A percentile compares a stretch with the other conserved stretches of the same genome.
Conservation (phyloP, 2,888 invertebrate genomes). For the Theristus sp. region DNA sequence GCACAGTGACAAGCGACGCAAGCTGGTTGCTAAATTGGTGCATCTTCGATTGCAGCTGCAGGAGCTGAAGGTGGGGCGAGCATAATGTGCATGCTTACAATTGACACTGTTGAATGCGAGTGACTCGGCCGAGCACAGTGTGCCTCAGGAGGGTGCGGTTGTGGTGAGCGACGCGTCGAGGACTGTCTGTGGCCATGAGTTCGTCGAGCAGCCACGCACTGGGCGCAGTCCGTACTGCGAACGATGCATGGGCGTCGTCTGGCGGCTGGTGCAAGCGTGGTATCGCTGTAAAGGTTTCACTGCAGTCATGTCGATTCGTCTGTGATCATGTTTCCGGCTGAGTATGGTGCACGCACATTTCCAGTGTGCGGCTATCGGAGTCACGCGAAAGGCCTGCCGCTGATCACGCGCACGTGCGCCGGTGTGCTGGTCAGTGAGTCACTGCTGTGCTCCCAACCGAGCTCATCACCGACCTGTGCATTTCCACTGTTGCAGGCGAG, state of each 20-base stretch:
- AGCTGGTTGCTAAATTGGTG: slow-evolving; percentile 66
- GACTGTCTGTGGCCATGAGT: slow-evolving; percentile 50
- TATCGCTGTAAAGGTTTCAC: slow-evolving; percentile 60
- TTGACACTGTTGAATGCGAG: too few species aligned
- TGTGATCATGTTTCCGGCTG: too few species aligned
- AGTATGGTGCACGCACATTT: too few species aligned
- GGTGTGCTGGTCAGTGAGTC: slow-evolving; percentile 44
- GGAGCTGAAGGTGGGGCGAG: slow-evolving; percentile 45
- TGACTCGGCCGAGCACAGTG: too few species aligned
- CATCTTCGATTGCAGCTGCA: slow-evolving; percentile 60
- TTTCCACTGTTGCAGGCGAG: neutral
- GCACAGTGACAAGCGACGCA: slow-evolving; percentile 37
- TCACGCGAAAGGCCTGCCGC: slow-evolving; percentile 69
- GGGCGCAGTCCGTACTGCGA: slow-evolving; percentile 61
- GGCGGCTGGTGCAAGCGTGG: slow-evolving; percentile 74
- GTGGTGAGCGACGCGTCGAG: slow-evolving; percentile 10
- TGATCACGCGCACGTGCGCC: slow-evolving; percentile 63
- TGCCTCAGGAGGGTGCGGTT: slow-evolving; percentile 27
- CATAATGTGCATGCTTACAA: neutral
- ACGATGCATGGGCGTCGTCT: slow-evolving; percentile 72
- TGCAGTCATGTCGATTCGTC: too few species aligned
- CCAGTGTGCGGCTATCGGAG: slow-evolving; percentile 46
- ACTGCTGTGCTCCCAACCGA: too few species aligned
- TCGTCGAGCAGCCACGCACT: slow-evolving; percentile 41
- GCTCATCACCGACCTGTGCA: too few species aligned